A percentile compares a stretch with the other conserved stretches of the same genome.
Conservation (phyloP, 1,140 invertebrate genomes). For the Lamellibrachia luymesi region DNA sequence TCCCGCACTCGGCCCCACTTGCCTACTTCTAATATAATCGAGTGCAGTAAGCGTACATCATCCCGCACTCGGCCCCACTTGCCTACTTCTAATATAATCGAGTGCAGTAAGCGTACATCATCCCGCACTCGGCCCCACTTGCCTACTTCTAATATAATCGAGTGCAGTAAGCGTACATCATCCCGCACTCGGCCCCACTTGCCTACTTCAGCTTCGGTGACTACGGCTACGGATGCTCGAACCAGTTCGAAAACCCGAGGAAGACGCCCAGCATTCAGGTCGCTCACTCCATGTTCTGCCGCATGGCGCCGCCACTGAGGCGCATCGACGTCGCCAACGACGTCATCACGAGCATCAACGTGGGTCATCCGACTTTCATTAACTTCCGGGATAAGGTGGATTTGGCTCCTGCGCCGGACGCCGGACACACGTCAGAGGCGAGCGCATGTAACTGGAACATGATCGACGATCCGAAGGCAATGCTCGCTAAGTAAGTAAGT, state of each 20-base stretch:
- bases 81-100: no score
- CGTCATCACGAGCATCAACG: not conserved
- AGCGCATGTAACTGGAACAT: not conserved
- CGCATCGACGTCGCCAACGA: not conserved
- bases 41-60: no score
- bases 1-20: no score
- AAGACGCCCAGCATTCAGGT: not conserved
- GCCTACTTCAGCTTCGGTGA: not conserved
- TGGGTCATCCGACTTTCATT: not conserved
- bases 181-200: not conserved
- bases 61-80: no score
- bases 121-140: no score
- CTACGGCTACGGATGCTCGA: not conserved
- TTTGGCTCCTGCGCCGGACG: not conserved
- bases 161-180: no score
- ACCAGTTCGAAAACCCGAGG: not conserved
- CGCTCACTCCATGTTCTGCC: not conserved
- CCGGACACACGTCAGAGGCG: not conserved
- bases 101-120: no score
- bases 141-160: no score
- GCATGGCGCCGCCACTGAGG: slow-evolving; percentile 1
- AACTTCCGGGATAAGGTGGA: not conserved
- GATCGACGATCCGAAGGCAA: not conserved
- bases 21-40: no score
- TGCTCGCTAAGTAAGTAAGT: not conserved